Percentiles rank a stretch among this genome's conserved stretches.
These are phyloP conservation scores for Esox masquinongy DNA, from an alignment of 2,797 vertebrate species.

Conservation along the genomic window DNA sequence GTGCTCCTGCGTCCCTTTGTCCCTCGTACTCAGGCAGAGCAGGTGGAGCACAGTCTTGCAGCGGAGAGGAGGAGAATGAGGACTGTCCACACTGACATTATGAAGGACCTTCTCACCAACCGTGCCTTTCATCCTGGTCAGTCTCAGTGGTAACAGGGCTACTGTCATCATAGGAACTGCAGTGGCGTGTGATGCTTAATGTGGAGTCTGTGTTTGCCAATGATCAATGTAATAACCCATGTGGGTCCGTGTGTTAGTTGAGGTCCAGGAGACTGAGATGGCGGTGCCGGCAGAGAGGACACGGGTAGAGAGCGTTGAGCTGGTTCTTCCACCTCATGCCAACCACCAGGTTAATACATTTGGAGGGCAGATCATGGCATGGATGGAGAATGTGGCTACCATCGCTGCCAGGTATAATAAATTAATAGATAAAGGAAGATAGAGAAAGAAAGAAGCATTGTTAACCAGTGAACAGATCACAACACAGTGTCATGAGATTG, in stretches of 20 bases:
- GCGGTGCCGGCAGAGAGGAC: conserved; percentile 80
- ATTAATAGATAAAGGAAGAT: not conserved
- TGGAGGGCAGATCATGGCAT: conserved; percentile 97
- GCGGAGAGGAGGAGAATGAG: conserved; percentile 91
- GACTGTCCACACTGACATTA: conserved; percentile 85
- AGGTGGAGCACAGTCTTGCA: conserved; percentile 86
- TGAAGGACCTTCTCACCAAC: conserved; percentile 83
- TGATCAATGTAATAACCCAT: not conserved
- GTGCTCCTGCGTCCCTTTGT: conserved; percentile 78
- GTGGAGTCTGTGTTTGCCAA: not conserved
- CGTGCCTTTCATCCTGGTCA: conserved; percentile 71
- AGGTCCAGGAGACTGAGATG: conserved; percentile 56
- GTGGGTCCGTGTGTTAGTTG: conserved; percentile 18
- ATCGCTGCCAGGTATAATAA: conserved; percentile 87
- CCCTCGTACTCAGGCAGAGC: conserved; percentile 79
- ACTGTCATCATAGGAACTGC: not conserved
- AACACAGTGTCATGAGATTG: not conserved
- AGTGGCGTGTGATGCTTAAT: not conserved
- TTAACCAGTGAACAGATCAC: not conserved
- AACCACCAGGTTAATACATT: conserved; percentile 96
- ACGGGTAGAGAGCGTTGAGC: conserved; percentile 89
- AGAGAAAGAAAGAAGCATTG: conserved; percentile 5
- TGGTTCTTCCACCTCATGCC: conserved; percentile 91
- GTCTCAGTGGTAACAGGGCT: not conserved
- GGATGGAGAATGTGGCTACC: conserved; percentile 96